These are phyloP conservation scores for Ischnura elegans DNA, from an alignment of 2,888 invertebrate genomes.

Conservation along the genomic window DNA sequence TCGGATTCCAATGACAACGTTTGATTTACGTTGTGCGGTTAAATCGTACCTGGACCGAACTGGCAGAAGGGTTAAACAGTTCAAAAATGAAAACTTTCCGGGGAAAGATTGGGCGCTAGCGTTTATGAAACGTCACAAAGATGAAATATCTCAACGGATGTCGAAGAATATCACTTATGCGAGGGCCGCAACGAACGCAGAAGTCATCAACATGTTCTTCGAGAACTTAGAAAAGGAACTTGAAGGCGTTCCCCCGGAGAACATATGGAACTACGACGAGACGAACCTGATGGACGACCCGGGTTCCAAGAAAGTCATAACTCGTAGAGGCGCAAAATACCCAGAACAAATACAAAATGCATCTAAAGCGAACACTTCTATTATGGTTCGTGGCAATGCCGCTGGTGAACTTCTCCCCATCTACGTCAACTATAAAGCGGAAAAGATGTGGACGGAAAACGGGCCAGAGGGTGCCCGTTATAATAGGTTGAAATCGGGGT, in stretches of 20 bases:
- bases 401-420: background rate
- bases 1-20: background rate
- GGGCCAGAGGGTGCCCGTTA: background rate
- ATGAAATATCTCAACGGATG: background rate
- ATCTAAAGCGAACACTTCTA: background rate
- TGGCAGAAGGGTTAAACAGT: background rate
- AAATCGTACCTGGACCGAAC: background rate
- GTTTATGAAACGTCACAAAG: background rate
- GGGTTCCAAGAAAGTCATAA: background rate
- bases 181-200: background rate
- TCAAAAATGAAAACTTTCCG: background rate
- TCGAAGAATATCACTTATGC: background rate
- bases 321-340: slow-evolving; percentile 13
- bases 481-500: background rate
- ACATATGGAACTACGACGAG: too few relatives aligned
- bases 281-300: too few relatives aligned
- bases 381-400: slow-evolving; percentile 18
- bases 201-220: background rate
- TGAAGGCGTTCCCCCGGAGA: background rate
- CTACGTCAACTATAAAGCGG: background rate
- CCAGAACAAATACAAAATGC: background rate
- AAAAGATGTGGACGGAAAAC: slow-evolving; percentile 22
- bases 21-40: background rate
- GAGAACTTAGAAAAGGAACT: background rate
- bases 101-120: background rate